phyloP scores from a whole-genome alignment of 2,113 vertebrate species.

The Penelope pileata region DNA sequence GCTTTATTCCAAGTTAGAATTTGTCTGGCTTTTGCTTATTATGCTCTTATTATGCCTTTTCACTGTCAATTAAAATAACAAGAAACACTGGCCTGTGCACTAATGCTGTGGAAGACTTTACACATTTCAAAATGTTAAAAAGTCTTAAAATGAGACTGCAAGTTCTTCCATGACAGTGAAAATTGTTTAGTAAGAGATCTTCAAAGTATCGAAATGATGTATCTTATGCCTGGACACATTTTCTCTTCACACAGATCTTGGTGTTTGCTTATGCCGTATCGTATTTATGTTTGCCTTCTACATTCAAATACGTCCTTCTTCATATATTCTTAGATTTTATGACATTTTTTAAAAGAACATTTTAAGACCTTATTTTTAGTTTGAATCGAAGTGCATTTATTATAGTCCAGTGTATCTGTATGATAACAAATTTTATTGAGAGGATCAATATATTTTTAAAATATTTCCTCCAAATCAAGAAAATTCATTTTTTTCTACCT shows the following conservation, averaged over 20 bases:
- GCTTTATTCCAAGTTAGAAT: neutral
- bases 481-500: neutral
- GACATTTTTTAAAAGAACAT: neutral
- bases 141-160: neutral
- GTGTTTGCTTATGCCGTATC: neutral
- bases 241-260: neutral
- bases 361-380: neutral
- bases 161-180: neutral
- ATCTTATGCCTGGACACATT: neutral
- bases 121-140: neutral
- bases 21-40: neutral
- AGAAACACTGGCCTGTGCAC: neutral
- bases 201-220: neutral
- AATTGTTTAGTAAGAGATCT: neutral
- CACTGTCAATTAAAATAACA: neutral
- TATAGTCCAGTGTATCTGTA: neutral
- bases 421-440: neutral
- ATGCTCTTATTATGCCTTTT: neutral
- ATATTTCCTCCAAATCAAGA: neutral
- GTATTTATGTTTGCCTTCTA: neutral
- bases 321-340: neutral
- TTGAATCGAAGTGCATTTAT: neutral
- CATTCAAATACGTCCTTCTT: neutral
- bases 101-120: neutral
- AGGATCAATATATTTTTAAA: neutral